Evolutionary conservation across 2,113 vertebrate species (phyloP).

Genomic region (Sphaerodactylus townsendi): DNA sequence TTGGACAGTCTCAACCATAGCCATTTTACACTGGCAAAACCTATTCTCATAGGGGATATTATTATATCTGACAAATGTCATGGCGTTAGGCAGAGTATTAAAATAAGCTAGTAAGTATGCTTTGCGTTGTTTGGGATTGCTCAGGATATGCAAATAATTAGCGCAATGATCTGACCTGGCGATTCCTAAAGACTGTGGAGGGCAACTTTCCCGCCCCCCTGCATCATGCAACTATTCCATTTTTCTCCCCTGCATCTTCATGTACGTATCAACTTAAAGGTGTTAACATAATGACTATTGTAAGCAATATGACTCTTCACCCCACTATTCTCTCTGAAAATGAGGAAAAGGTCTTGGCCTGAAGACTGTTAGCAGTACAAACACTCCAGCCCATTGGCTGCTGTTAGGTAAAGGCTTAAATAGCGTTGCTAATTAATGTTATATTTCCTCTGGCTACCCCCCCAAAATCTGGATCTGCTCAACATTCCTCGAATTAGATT

Average conservation of each 20-base stretch:
- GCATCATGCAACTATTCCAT: not conserved
- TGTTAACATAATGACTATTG: slow-evolving; percentile 59
- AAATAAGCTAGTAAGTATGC: too few species aligned
- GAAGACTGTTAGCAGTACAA: slow-evolving; percentile 71
- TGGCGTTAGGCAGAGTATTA: too few species aligned
- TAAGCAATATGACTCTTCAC: slow-evolving; percentile 59
- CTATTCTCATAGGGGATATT: too few species aligned
- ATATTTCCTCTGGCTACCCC: slow-evolving; percentile 78
- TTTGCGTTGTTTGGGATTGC: too few species aligned
- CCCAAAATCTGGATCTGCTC: slow-evolving; percentile 66
- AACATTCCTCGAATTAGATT: slow-evolving; percentile 40
- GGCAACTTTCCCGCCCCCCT: too few species aligned
- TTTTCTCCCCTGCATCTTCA: slow-evolving; percentile 38
- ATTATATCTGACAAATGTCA: too few species aligned
- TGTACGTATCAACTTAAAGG: slow-evolving; percentile 30
- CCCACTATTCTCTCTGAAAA: slow-evolving; percentile 48
- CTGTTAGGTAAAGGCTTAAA: slow-evolving; percentile 76
- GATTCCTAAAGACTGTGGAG: too few species aligned
- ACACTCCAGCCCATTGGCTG: slow-evolving; percentile 72
- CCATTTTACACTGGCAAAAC: too few species aligned
- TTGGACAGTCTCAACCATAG: too few species aligned
- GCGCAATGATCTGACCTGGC: too few species aligned
- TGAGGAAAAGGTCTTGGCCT: slow-evolving; percentile 64
- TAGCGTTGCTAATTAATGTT: slow-evolving; percentile 83
- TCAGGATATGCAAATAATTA: too few species aligned